Conservation (phyloP, 2,888 invertebrate species). For the Nomada fabriciana region DNA sequence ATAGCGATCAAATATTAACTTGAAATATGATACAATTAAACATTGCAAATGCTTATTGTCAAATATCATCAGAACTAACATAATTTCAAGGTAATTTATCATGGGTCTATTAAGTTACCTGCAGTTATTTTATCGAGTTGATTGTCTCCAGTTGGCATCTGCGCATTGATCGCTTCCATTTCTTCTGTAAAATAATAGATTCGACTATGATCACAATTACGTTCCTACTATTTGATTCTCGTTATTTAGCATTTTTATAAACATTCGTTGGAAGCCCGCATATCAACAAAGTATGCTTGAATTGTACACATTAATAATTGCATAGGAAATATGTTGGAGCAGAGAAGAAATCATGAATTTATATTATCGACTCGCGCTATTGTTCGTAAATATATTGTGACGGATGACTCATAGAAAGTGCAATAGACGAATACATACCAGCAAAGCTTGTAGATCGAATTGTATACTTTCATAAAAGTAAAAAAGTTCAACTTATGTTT, state of each 20-base stretch:
- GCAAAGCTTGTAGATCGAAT: not conserved
- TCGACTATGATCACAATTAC: not conserved
- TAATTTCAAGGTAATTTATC: not conserved
- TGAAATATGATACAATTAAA: not conserved
- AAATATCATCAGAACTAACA: not conserved
- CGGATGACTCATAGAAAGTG: not conserved
- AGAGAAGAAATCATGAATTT: not conserved
- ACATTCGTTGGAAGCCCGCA: not conserved
- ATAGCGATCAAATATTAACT: not conserved
- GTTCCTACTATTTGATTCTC: not conserved
- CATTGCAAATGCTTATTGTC: no score
- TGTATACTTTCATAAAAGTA: constrained; percentile 30
- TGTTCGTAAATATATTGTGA: not conserved
- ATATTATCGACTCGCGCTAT: not conserved
- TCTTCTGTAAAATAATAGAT: constrained; percentile 31
- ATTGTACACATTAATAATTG: not conserved
- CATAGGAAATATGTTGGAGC: not conserved
- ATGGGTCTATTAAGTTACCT: constrained; percentile 14
- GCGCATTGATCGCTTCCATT: constrained; percentile 48
- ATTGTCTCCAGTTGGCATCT: not conserved
- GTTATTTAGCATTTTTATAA: not conserved
- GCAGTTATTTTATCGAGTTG: not conserved
- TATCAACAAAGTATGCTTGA: not conserved
- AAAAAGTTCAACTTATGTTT: constrained; percentile 19
- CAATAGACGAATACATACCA: constrained; percentile 31